Percentiles rank a stretch among this genome's conserved stretches.
Evolutionary conservation across 1,140 invertebrate genomes (phyloP).

Genomic region (Drosophila leontia): DNA sequence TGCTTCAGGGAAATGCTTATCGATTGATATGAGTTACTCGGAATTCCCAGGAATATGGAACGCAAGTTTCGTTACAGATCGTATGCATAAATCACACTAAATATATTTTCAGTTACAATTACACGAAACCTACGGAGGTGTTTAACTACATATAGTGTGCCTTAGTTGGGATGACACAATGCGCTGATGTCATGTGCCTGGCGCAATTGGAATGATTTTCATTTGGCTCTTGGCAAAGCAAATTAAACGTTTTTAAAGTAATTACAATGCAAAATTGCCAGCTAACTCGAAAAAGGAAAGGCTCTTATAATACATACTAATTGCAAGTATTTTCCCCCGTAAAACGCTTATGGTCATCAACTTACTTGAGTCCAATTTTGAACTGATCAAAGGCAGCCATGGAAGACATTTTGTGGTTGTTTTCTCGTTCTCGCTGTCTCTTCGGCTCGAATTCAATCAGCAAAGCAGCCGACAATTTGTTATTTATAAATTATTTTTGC

Average conservation of each 20-base stretch:
- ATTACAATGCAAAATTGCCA: not conserved
- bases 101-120: slow-evolving; percentile 12
- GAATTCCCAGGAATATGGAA: not conserved
- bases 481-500: slow-evolving; percentile 9
- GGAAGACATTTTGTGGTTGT: slow-evolving; percentile 70
- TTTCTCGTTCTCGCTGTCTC: slow-evolving; percentile 12
- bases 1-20: slow-evolving; percentile 6
- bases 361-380: slow-evolving; percentile 84
- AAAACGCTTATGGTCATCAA: slow-evolving; percentile 12
- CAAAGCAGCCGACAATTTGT: slow-evolving; percentile 15
- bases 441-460: slow-evolving; percentile 23
- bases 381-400: slow-evolving; percentile 82
- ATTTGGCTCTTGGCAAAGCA: slow-evolving; percentile 8
- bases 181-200: slow-evolving; percentile 46
- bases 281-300: slow-evolving; percentile 1
- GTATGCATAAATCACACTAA: slow-evolving; percentile 15
- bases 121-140: slow-evolving; percentile 19
- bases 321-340: not conserved
- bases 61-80: not conserved
- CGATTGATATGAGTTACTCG: not conserved
- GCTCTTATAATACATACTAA: not conserved
- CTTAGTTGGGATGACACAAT: slow-evolving; percentile 38
- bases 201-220: slow-evolving; percentile 42
- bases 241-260: slow-evolving; percentile 16
- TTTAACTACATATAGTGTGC: slow-evolving; percentile 33